phyloP scores from a whole-genome alignment of 2,797 vertebrate genomes.

The Trachops cirrhosus region DNA sequence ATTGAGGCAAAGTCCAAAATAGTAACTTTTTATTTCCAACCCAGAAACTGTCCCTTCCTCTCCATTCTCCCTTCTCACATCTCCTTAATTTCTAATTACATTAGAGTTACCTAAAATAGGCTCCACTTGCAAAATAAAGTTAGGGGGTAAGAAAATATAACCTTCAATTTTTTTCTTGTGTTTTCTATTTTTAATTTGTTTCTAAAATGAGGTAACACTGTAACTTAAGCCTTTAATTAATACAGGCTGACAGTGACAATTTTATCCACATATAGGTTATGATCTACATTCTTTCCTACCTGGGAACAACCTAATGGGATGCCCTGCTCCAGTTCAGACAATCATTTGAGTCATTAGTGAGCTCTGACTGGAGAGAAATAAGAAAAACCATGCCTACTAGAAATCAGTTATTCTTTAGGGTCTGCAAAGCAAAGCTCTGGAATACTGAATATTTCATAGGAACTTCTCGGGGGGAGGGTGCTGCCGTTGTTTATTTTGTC shows the following conservation, averaged over 20 bases:
- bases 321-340: not conserved
- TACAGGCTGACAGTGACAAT: not conserved
- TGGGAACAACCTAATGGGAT: not conserved
- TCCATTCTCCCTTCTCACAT: not conserved
- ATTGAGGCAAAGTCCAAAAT: slow-evolving; percentile 17
- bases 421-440: not conserved
- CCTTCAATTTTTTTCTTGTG: not conserved
- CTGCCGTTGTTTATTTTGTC: not conserved
- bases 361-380: not conserved
- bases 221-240: not conserved
- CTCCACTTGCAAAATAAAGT: not conserved
- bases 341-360: not conserved
- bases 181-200: slow-evolving; percentile 5
- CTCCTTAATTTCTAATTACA: not conserved
- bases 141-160: not conserved
- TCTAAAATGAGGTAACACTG: slow-evolving; percentile 20
- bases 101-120: not conserved
- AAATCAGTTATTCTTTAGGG: not conserved
- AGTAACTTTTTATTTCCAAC: slow-evolving; percentile 4
- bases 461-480: not conserved
- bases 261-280: not conserved
- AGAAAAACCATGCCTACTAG: not conserved
- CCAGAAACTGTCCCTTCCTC: not conserved
- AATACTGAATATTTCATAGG: not conserved
- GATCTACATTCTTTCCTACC: not conserved